Percentiles rank a stretch among this genome's conserved stretches.
phyloP scores from a whole-genome alignment of 2,888 invertebrate genomes.

The Thecophora atra region DNA sequence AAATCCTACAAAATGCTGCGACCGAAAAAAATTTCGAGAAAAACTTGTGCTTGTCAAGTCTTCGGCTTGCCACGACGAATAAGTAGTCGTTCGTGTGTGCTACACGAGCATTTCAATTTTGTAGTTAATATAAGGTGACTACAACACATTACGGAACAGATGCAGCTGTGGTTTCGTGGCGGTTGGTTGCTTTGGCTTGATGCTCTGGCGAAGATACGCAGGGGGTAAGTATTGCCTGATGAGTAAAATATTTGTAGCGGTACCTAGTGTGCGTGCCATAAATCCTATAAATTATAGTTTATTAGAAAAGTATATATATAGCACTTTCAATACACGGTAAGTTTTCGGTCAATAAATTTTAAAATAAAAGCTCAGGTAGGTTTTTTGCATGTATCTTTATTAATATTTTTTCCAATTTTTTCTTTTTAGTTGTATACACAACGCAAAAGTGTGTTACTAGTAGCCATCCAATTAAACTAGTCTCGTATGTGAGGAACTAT shows the following conservation, averaged over 20 bases:
- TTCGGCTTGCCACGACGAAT: not conserved
- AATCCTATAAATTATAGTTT: too few relatives aligned
- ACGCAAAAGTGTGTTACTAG: too few relatives aligned
- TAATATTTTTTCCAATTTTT: too few relatives aligned
- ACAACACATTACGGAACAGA: not conserved
- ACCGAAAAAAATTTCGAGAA: not conserved
- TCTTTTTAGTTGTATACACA: too few relatives aligned
- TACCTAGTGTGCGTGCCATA: too few relatives aligned
- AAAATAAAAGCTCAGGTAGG: conserved; percentile 12
- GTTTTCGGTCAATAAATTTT: not conserved
- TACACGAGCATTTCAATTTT: not conserved
- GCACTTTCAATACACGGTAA: not conserved
- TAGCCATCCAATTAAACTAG: too few relatives aligned
- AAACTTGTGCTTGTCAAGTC: not conserved
- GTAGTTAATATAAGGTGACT: not conserved
- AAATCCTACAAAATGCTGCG: not conserved
- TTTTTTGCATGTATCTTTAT: not conserved
- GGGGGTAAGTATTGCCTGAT: too few relatives aligned
- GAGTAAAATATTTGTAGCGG: too few relatives aligned
- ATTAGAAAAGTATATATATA: too few relatives aligned
- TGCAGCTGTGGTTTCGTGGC: conserved; percentile 9
- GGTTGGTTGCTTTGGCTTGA: not conserved
- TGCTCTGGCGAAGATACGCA: too few relatives aligned
- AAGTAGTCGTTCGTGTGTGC: not conserved
- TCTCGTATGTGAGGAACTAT: too few relatives aligned